A percentile compares a stretch with the other conserved stretches of the same genome.
Conservation (phyloP, 2,797 vertebrate genomes). For the Tragopan temminckii region DNA sequence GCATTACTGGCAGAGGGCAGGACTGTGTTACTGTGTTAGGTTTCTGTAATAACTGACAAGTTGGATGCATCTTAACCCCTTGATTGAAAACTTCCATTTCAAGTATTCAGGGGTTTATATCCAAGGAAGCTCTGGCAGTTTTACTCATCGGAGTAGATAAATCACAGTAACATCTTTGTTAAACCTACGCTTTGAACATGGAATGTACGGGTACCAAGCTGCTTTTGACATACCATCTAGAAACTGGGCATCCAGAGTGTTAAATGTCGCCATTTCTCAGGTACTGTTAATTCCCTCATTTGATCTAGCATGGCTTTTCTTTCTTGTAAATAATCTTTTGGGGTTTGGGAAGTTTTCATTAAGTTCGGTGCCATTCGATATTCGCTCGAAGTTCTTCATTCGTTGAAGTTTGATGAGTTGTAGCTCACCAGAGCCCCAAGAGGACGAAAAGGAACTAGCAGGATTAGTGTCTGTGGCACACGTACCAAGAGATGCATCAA, state of each 20-base stretch:
- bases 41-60: neutral
- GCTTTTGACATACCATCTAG: neutral
- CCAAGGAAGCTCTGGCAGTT: neutral
- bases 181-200: neutral
- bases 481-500: rapidly evolving
- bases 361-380: neutral
- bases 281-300: neutral
- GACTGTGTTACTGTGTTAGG: neutral
- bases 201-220: neutral
- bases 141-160: neutral
- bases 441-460: neutral
- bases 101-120: neutral
- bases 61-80: neutral
- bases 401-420: neutral
- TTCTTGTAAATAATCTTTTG: neutral
- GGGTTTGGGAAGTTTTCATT: neutral
- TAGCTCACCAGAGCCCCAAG: neutral
- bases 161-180: neutral
- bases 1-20: neutral
- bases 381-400: neutral
- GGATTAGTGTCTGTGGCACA: neutral
- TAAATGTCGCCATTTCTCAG: neutral
- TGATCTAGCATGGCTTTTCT: neutral
- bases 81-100: neutral
- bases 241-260: neutral